phyloP scores from a whole-genome alignment of 2,888 invertebrate species.

The Pterostichus niger region DNA sequence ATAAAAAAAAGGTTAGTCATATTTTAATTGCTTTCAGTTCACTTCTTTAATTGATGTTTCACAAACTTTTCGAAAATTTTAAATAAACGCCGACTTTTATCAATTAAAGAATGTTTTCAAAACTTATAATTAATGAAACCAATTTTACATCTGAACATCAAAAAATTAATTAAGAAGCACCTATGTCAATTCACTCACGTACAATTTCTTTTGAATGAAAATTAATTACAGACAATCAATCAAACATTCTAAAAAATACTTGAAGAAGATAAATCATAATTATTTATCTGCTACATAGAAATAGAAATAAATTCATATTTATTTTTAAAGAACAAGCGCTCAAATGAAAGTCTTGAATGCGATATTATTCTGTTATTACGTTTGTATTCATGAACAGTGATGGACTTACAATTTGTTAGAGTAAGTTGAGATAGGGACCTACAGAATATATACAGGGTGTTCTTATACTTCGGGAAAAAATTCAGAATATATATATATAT shows the following conservation, averaged over 20 bases:
- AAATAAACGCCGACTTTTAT: conserved; percentile 20
- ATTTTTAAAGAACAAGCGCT: no score
- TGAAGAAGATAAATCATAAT: conserved; percentile 21
- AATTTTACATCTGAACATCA: background rate
- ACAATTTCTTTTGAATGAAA: background rate
- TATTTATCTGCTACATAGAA: background rate
- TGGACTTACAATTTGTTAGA: no score
- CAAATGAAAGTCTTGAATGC: no score
- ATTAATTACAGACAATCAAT: conserved; percentile 25
- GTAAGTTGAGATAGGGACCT: no score
- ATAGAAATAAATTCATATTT: no score
- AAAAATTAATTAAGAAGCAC: conserved; percentile 25
- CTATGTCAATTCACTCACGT: conserved; percentile 13
- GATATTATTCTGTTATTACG: no score
- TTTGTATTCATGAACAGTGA: no score
- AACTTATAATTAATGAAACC: conserved; percentile 30
- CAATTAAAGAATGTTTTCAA: conserved; percentile 36
- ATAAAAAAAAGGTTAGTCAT: background rate
- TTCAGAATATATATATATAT: no score
- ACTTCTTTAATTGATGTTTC: conserved; percentile 12
- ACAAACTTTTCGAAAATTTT: conserved; percentile 11
- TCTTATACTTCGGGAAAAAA: no score
- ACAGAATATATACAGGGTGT: no score
- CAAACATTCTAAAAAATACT: conserved; percentile 1
- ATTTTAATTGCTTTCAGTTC: conserved; percentile 8